Percentiles rank a stretch among this genome's conserved stretches.
These are phyloP conservation scores for Smittia aterrima DNA, from an alignment of 2,888 invertebrate species.

Conservation along the genomic window DNA sequence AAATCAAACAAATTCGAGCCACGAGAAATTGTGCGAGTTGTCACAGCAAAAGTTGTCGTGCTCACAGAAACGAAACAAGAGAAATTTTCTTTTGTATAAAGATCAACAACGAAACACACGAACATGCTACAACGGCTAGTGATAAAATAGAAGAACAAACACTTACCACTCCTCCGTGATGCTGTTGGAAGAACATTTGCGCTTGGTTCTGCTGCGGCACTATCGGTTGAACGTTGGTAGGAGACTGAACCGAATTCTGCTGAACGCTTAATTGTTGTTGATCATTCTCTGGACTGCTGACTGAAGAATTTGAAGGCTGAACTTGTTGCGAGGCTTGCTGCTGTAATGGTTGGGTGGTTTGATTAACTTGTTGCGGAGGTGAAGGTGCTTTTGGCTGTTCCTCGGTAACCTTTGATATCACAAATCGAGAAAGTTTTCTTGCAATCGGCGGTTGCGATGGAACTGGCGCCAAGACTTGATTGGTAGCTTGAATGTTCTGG, in stretches of 20 bases:
- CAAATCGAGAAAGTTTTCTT: constrained; percentile 72
- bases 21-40: neutral
- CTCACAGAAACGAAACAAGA: neutral
- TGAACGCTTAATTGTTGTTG: constrained; percentile 33
- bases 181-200: constrained; percentile 34
- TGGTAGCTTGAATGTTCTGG: neutral
- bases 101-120: neutral
- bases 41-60: neutral
- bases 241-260: constrained; percentile 19
- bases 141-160: neutral
- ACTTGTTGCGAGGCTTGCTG: neutral
- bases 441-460: constrained; percentile 55
- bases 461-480: neutral
- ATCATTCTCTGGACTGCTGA: constrained; percentile 20
- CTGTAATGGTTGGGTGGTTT: neutral
- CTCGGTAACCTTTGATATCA: constrained; percentile 74
- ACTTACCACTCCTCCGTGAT: constrained; percentile 37
- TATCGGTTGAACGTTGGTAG: constrained; percentile 5
- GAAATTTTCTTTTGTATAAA: too few relatives aligned
- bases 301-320: neutral
- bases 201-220: constrained; percentile 37
- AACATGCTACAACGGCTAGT: constrained; percentile 17
- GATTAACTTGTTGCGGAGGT: neutral
- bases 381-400: constrained; percentile 17
- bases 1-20: neutral